Evolutionary conservation across 2,113 vertebrate genomes (phyloP).

Genomic region (Phocoena sinus): DNA sequence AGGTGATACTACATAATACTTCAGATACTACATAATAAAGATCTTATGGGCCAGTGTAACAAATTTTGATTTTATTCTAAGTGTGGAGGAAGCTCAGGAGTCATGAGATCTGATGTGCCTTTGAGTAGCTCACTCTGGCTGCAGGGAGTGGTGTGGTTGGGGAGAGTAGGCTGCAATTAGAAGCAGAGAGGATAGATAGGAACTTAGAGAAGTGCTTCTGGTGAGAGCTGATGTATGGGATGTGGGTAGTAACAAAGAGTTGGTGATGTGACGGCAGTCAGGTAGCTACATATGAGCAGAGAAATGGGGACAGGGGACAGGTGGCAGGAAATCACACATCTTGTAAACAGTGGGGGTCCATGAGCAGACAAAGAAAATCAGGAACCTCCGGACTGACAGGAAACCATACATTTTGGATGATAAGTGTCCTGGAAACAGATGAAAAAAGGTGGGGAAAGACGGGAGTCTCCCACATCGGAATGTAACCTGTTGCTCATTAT

Average conservation of each 20-base stretch:
- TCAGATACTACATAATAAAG: not conserved
- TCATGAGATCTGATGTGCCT: not conserved
- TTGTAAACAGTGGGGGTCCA: not conserved
- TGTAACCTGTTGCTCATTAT: not conserved
- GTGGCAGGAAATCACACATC: not conserved
- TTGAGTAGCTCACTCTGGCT: not conserved
- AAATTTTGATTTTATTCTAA: not conserved
- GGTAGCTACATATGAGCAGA: not conserved
- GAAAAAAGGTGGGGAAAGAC: not conserved
- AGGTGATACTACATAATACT: not conserved
- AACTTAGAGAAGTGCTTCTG: not conserved
- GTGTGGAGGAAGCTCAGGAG: not conserved
- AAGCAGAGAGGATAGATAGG: not conserved
- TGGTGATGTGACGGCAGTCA: not conserved
- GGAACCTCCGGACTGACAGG: not conserved
- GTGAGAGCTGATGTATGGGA: not conserved
- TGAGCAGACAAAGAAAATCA: not conserved
- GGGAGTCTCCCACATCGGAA: not conserved
- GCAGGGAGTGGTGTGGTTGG: too few species aligned
- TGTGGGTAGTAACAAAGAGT: not conserved
- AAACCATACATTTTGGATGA: not conserved
- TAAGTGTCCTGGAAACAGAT: not conserved
- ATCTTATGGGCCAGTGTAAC: not conserved
- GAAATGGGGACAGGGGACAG: not conserved
- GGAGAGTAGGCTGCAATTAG: not conserved